Base-by-base conservation (phyloP, 2,797 vertebrate species). In the Nasua narica region DNA sequence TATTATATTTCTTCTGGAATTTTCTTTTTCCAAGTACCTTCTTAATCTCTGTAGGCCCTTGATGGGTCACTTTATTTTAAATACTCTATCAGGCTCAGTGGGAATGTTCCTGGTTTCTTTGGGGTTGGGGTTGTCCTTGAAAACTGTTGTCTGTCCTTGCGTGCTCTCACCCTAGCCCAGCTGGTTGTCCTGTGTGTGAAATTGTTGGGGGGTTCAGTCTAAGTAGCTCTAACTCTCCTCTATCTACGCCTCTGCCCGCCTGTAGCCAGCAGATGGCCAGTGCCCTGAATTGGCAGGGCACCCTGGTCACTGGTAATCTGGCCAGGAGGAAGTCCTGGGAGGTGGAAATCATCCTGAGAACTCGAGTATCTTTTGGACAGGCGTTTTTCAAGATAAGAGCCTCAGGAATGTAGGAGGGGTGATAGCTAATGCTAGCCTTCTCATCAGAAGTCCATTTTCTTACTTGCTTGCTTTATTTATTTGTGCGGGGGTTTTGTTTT, bases 391-490 rank as follows among this genome's bases (percentile, higher is more conserved):
- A 67, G n/a, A 85, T 37, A 58, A 65, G 35, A 88, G 88, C 21
- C 90, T 93, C 21, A 85, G 85, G 95, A 96, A 96, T 96, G 93
- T 37, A 72, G 87, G 27, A 77, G 56, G 69, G 60, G 37, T n/a
- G 84, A 60, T 72, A n/a, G 58, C 77, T 52, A 67, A 67, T 48
- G 25, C 65, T 65, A 10, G 65, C 65, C 58, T 95, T 72, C 93
- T 95, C 92, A 97, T 96, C 89, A 96, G 60, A 27, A 94, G 29
- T 74, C 67, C 60, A 23, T 88, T 96, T 97, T 94, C 81, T 93
- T 29, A 27, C 48, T 76, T 32, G 18, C 40, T 46, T 76, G 18
- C 54, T 48, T 74, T 48, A 27, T 15, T 40, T 18, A 16, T 74
- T 74, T 70, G 37, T 70, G 11, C 13, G 32, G 32, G 14, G 40